phyloP scores from a whole-genome alignment of 1,140 invertebrate species.

The Myzus persicae region DNA sequence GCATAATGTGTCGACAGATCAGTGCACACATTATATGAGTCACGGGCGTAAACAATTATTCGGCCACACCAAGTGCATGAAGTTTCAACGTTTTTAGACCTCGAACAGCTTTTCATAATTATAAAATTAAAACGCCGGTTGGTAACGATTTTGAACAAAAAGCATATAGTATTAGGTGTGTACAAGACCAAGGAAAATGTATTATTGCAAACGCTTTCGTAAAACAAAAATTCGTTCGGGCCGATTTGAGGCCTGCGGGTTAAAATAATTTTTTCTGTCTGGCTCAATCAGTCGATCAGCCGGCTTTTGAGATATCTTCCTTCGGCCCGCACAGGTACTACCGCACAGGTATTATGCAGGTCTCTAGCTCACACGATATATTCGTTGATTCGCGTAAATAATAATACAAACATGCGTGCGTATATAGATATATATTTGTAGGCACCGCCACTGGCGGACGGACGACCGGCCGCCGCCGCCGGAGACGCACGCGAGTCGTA shows the following conservation, averaged over 20 bases:
- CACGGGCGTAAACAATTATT: not conserved
- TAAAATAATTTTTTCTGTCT: not conserved
- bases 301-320: not conserved
- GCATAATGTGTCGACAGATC: not conserved
- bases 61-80: no score
- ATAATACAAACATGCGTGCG: no score
- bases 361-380: not conserved
- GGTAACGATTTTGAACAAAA: no score
- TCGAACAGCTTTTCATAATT: not conserved
- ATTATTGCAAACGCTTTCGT: not conserved
- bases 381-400: no score
- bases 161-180: no score
- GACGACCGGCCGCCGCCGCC: not conserved
- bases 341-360: no score
- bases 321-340: not conserved
- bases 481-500: constrained; percentile 7
- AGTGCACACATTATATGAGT: not conserved
- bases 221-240: not conserved
- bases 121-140: no score
- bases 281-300: no score
- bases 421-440: not conserved
- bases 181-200: no score
- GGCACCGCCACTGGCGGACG: no score
- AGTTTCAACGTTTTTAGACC: not conserved
- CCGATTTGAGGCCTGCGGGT: no score